Conservation (phyloP, 37 sponge, comb jelly and placozoan species). For the Tethya wilhelma region DNA sequence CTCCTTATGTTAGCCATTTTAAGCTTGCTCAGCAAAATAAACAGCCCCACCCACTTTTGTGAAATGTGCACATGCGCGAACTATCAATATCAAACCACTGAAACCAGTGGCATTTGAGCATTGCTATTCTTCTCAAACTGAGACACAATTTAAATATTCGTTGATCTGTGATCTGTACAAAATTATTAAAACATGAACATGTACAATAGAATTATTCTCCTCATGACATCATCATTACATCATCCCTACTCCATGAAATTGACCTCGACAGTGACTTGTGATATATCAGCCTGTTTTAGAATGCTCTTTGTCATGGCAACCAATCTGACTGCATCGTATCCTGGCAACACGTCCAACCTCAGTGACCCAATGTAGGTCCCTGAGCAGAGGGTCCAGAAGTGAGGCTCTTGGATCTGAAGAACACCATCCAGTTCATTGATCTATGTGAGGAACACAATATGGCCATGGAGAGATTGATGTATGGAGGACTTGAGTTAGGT, state of each 20-base stretch:
- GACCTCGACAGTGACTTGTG: slow-evolving; percentile 28
- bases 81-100: too few species aligned
- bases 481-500: neutral
- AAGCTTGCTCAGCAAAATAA: too few species aligned
- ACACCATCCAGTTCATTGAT: slow-evolving; percentile 74
- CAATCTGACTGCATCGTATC: slow-evolving; percentile 24
- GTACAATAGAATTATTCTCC: too few species aligned
- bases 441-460: slow-evolving; percentile 38
- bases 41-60: too few species aligned
- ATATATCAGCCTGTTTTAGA: slow-evolving; percentile 51
- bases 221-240: too few species aligned
- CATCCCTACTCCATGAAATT: slow-evolving; percentile 1
- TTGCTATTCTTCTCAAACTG: too few species aligned
- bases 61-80: too few species aligned
- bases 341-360: slow-evolving; percentile 44
- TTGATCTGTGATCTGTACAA: too few species aligned
- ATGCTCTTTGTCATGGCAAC: slow-evolving; percentile 35
- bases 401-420: slow-evolving; percentile 57
- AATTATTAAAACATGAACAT: too few species aligned
- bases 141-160: too few species aligned
- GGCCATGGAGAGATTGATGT: neutral
- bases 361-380: slow-evolving; percentile 56
- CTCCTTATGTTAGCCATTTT: too few species aligned
- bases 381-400: slow-evolving; percentile 89
- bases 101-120: too few species aligned